These are phyloP conservation scores for Lomographa bimaculata DNA, from an alignment of 2,888 invertebrate species.

Conservation along the genomic window DNA sequence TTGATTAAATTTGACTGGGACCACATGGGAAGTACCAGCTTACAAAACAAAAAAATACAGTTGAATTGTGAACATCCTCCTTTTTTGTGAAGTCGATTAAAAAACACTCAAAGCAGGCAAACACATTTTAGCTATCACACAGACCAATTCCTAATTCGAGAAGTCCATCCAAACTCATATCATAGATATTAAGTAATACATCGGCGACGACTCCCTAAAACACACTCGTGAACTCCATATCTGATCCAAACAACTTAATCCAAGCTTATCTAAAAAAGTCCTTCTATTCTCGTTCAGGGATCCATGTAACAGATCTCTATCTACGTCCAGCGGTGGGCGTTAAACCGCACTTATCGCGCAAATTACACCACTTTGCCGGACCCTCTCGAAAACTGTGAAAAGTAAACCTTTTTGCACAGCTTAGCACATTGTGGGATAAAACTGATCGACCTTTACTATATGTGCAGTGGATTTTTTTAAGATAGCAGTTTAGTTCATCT, in stretches of 20 bases:
- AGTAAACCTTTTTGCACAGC: slow-evolving; percentile 57
- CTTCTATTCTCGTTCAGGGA: slow-evolving; percentile 42
- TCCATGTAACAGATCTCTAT: slow-evolving; percentile 60
- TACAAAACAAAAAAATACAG: no score
- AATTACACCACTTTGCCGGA: slow-evolving; percentile 73
- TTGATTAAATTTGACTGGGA: no score
- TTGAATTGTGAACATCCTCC: no score
- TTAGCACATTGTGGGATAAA: slow-evolving; percentile 39
- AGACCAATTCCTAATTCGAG: no score
- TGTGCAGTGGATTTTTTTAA: slow-evolving; percentile 6
- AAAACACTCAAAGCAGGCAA: no score
- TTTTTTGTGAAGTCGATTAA: no score
- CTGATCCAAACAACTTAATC: slow-evolving; percentile 30
- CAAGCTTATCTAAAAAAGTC: slow-evolving; percentile 39
- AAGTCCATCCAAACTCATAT: no score
- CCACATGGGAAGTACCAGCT: no score
- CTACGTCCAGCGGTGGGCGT: slow-evolving; percentile 45
- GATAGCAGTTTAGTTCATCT: no score
- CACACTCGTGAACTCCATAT: slow-evolving; percentile 29
- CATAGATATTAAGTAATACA: no score
- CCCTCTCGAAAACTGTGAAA: slow-evolving; percentile 65
- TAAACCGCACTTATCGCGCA: slow-evolving; percentile 70
- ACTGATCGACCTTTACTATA: slow-evolving; percentile 9
- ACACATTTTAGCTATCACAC: no score
- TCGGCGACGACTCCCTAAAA: no score